These are phyloP conservation scores for Dorcus hopei DNA, from an alignment of 2,888 invertebrate species.

Conservation along the genomic window DNA sequence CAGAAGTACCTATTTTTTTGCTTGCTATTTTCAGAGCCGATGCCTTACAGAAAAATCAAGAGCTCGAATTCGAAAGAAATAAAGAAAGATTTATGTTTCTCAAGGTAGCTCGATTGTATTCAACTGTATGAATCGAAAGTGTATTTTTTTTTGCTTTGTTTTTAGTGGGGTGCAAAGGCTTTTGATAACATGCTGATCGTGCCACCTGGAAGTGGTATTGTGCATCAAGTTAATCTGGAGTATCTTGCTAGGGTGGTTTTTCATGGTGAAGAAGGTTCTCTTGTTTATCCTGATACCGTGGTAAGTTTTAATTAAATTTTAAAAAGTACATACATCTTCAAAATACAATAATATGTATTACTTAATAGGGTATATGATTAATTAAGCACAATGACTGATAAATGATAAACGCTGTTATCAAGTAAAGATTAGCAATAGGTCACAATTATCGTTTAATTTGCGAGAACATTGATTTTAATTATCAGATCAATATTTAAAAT, in stretches of 20 bases:
- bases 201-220: slow-evolving; percentile 97
- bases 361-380: not conserved
- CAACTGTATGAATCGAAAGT: not conserved
- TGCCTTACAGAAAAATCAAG: slow-evolving; percentile 88
- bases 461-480: too few relatives aligned
- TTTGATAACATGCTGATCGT: slow-evolving; percentile 96
- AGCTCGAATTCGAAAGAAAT: slow-evolving; percentile 92
- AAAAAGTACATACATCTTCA: not conserved
- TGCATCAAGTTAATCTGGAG: slow-evolving; percentile 97
- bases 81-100: slow-evolving; percentile 93
- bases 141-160: slow-evolving; percentile 29
- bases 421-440: too few relatives aligned
- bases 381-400: not conserved
- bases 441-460: too few relatives aligned
- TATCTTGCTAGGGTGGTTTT: slow-evolving; percentile 92
- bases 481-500: too few relatives aligned
- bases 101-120: slow-evolving; percentile 61
- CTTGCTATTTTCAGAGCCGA: slow-evolving; percentile 64
- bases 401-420: too few relatives aligned
- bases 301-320: slow-evolving; percentile 47
- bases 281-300: slow-evolving; percentile 73
- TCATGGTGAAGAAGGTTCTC: slow-evolving; percentile 54
- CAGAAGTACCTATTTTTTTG: slow-evolving; percentile 1
- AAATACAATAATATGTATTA: not conserved
- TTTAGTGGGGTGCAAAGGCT: slow-evolving; percentile 92